These are phyloP conservation scores for Pelmatolapia mariae DNA, from an alignment of 2,113 vertebrate genomes.

Conservation along the genomic window DNA sequence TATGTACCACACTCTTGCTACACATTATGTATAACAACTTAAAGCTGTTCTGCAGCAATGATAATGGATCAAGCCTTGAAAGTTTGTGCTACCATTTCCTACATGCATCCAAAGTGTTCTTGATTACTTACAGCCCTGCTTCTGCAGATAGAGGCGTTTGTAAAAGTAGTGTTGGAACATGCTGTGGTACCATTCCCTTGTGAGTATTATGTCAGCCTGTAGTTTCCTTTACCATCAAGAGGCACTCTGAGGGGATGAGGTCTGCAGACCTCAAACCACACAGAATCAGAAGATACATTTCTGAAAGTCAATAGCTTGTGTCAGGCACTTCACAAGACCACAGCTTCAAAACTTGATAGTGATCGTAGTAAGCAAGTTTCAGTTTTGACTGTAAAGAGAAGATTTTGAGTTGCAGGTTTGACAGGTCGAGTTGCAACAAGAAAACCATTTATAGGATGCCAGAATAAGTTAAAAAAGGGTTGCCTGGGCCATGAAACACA, in stretches of 20 bases:
- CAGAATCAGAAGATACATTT: background rate
- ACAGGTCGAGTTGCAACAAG: background rate
- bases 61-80: background rate
- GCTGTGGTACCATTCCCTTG: background rate
- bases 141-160: background rate
- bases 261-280: background rate
- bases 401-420: accelerated
- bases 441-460: background rate
- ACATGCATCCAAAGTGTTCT: background rate
- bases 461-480: background rate
- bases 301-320: background rate
- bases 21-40: background rate
- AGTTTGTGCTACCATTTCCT: background rate
- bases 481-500: background rate
- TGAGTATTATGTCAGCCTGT: background rate
- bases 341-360: background rate
- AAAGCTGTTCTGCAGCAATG: accelerated
- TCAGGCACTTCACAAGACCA: accelerated
- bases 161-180: background rate
- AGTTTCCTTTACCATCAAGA: background rate
- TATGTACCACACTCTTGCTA: background rate
- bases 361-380: background rate
- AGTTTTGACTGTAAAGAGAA: background rate
- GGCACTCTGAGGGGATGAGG: background rate
- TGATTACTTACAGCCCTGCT: background rate